These are phyloP conservation scores for Numenius phaeopus DNA, from an alignment of 2,797 vertebrate species.

Conservation along the genomic window DNA sequence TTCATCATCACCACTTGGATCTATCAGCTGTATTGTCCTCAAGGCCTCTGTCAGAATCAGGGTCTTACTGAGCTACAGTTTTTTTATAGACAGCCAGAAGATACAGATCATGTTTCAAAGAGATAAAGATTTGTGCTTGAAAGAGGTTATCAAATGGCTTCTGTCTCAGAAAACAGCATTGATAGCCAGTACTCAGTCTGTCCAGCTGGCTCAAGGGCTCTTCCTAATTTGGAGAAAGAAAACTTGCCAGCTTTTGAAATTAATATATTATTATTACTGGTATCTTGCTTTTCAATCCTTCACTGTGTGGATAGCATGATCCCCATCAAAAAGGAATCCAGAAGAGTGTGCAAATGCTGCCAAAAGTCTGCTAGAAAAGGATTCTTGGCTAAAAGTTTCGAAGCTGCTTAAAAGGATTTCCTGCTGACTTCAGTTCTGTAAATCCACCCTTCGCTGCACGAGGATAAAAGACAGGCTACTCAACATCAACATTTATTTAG, in stretches of 20 bases:
- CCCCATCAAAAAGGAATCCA: slow-evolving; percentile 28
- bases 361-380: slow-evolving; percentile 31
- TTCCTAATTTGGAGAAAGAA: slow-evolving; percentile 5
- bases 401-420: slow-evolving; percentile 31
- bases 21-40: not conserved
- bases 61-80: not conserved
- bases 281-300: slow-evolving; percentile 39
- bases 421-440: slow-evolving; percentile 22
- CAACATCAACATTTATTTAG: not conserved
- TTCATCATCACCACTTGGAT: not conserved
- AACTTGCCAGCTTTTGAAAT: slow-evolving; percentile 33
- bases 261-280: slow-evolving; percentile 21
- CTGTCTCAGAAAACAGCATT: not conserved
- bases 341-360: not conserved
- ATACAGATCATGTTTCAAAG: not conserved
- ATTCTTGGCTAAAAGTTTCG: slow-evolving; percentile 37
- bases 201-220: slow-evolving; percentile 29
- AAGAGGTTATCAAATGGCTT: not conserved
- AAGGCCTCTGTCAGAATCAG: not conserved
- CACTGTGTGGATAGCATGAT: not conserved
- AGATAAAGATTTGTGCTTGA: not conserved
- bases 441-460: not conserved
- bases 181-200: not conserved
- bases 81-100: not conserved
- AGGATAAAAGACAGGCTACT: not conserved